Conservation (phyloP, 2,888 invertebrate species). For the Aproaerema taeniolella region DNA sequence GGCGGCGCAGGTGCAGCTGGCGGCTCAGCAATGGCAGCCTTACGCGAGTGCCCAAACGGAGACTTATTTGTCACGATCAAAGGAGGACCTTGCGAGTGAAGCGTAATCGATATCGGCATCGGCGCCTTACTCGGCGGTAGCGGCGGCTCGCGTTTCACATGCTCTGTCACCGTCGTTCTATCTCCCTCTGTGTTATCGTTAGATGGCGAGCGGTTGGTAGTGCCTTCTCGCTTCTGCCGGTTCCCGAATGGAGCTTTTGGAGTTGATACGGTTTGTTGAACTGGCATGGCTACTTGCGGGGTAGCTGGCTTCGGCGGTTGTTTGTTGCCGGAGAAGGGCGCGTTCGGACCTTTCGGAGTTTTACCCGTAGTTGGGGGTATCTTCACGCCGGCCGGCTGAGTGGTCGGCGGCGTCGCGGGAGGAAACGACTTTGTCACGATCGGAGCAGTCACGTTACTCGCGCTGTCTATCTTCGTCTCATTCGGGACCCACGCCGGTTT, state of each 20-base stretch:
- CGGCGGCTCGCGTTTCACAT: constrained; percentile 55
- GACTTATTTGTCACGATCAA: constrained; percentile 70
- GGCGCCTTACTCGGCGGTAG: constrained; percentile 65
- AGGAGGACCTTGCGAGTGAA: constrained; percentile 57
- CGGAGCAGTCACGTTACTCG: constrained; percentile 35
- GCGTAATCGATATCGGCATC: constrained; percentile 71
- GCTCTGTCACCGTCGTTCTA: constrained; percentile 35
- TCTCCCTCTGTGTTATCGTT: constrained; percentile 49
- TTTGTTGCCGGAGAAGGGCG: constrained; percentile 65
- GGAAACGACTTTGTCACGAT: constrained; percentile 44
- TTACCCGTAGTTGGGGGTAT: constrained; percentile 46
- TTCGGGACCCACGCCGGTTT: constrained; percentile 54
- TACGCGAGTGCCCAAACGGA: constrained; percentile 65
- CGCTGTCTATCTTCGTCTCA: constrained; percentile 40
- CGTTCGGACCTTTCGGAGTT: constrained; percentile 56
- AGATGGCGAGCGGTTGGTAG: constrained; percentile 55
- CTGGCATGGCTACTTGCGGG: constrained; percentile 63
- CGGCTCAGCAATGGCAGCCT: constrained; percentile 46
- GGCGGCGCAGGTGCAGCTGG: constrained; percentile 57
- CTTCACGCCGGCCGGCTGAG: constrained; percentile 30
- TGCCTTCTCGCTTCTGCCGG: constrained; percentile 63
- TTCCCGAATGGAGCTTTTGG: constrained; percentile 68
- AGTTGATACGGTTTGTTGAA: constrained; percentile 60
- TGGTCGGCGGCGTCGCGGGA: constrained; percentile 29
- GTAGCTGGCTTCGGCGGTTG: constrained; percentile 60